Evolutionary conservation across 2,888 invertebrate species (phyloP).

Genomic region (Poecilobothrus nobilitatus): DNA sequence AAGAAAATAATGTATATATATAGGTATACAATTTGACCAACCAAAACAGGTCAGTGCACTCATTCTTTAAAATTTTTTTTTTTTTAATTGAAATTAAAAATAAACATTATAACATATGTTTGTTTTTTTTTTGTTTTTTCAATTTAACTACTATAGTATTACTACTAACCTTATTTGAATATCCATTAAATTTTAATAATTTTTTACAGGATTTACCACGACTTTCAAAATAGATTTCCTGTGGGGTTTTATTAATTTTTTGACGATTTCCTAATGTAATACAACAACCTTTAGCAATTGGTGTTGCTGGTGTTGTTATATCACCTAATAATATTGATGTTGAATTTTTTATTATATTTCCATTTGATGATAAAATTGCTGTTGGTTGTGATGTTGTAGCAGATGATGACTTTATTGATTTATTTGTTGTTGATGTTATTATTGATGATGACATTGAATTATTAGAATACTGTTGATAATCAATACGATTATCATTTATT

Average conservation of each 20-base stretch:
- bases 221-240: constrained; percentile 66
- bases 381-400: too few relatives aligned
- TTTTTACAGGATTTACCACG: constrained; percentile 76
- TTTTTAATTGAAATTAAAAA: too few relatives aligned
- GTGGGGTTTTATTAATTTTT: constrained; percentile 41
- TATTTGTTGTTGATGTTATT: constrained; percentile 19
- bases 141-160: too few relatives aligned
- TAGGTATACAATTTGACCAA: too few relatives aligned
- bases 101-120: too few relatives aligned
- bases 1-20: too few relatives aligned
- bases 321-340: constrained; percentile 16
- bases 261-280: constrained; percentile 19
- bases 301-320: constrained; percentile 15
- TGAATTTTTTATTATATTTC: not conserved
- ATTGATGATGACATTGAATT: constrained; percentile 20
- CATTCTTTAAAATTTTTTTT: too few relatives aligned
- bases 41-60: too few relatives aligned
- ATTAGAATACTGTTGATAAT: not conserved
- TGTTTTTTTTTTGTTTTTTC: too few relatives aligned
- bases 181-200: constrained; percentile 70
- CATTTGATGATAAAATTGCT: too few relatives aligned
- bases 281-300: constrained; percentile 9
- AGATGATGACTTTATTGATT: too few relatives aligned
- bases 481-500: not conserved
- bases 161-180: constrained; percentile 64